Evolutionary conservation across 2,113 vertebrate genomes (phyloP), one percentile per base, ranked within the genome.

Genomic region (Vireo altiloquus): DNA sequence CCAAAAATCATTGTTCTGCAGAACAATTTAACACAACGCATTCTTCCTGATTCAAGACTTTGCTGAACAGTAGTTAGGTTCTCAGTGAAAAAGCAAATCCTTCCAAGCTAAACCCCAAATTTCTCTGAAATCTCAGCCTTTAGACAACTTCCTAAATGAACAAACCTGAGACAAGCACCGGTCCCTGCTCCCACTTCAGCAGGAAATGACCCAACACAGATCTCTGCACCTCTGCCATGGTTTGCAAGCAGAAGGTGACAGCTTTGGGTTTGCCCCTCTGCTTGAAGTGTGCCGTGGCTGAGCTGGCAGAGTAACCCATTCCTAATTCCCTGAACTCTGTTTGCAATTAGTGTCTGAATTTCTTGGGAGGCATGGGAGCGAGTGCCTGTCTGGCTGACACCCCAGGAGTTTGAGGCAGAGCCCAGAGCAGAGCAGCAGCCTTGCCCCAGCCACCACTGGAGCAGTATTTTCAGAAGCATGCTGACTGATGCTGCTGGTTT

Each of bases 1-100:
- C 68, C 44, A 87, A 75, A 77, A 81, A n/a, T 35, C 76, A 92
- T 89, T 94, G 95, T 93, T 96, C 61, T 75, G 61, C 53, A 35
- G 40, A 92, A 71, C 74, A 84, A 74, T 90, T 64, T 86, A 80
- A 35, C 37, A 54, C 56, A 92, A 69, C 0, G 0, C 33, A 39
- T 78, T 87, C 85, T 75, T 87, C 81, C 68, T 2, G 5, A 78
- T 83, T 81, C 10, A 24, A 78, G 92, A 71, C 57, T 92, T 78
- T 33, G 56, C 40, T 69, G 61, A 3, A 4, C 9, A 52, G 30
- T 33, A 56, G 69, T 50, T 42, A 31, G 6, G 20, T 61, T 69
- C 63, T 77, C 50, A 39, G 2, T 50, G 69, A 61, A 80, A 74
- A 92, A 87, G 42, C 20, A n/a, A 82, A 35, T 21, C 7, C n/a